Base-by-base conservation (phyloP, 2,888 invertebrate species). In the Eristalis arbustorum region DNA sequence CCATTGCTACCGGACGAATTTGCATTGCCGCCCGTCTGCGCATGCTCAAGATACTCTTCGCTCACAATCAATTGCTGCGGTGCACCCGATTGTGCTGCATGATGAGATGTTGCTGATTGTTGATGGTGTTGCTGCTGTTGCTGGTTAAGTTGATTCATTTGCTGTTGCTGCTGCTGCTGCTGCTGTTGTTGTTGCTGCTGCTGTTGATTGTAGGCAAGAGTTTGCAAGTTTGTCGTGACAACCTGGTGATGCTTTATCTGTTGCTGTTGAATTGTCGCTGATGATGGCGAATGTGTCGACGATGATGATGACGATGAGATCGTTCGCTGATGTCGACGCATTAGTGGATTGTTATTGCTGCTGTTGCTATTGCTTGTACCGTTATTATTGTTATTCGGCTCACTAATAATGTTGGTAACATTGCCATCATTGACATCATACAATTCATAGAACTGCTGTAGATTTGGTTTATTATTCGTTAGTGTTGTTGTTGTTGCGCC, bases 1-100 rank as follows among this genome's bases (percentile, higher is more conserved):
- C 79, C 69, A 71, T 78, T 87, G 18, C 84, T 82, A 37, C 85
- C 88, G 37, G 69, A 62, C 4, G 83, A 64, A 40, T 72, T 84
- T 0, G 31, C 76, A 49, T 18, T 18, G 23, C 64, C 76, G 22
- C 88, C 88, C 37, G 79, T 83, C 37, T 73, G 89, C 71, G 79
- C 69, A 76, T 88, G 89, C 31, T 91, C 91, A 62, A 90, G 88
- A 84, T 89, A 90, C 67, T 91, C 91, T 73, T 91, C 91, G 13
- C 90, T 90, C 11, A 91, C 90, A 75, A 91, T 90, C 79, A 92
- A 90, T 88, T 91, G 91, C 42, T 90, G 90, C 28, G 88, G 56
- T 34, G 78, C 77, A 63, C 59, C 68, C 11, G 87, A 67, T 11
- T 72, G 66, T 61, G 73, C 37, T 61, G 62, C 57, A 83, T 72